These are phyloP conservation scores for Leptodirus hochenwartii DNA, from an alignment of 2,888 invertebrate species.

Conservation along the genomic window DNA sequence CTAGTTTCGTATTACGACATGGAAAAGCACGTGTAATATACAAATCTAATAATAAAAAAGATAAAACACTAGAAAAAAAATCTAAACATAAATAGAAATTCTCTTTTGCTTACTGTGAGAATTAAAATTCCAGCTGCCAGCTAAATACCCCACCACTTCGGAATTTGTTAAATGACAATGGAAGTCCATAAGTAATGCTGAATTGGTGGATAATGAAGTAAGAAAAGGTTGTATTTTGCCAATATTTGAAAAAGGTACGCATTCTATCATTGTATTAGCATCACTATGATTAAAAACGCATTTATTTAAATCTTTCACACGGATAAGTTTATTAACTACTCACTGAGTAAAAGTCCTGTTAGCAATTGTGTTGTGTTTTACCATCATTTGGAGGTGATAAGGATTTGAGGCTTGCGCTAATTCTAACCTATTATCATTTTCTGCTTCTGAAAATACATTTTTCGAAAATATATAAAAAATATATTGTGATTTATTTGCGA, in stretches of 20 bases:
- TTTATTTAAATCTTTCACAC: background rate
- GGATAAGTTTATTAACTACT: conserved; percentile 24
- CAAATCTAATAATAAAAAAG: conserved; percentile 38
- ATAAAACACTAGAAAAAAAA: conserved; percentile 6
- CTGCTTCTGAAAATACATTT: background rate
- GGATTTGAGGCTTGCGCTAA: conserved; percentile 8
- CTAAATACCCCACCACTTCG: conserved; percentile 91
- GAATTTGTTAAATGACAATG: conserved; percentile 87
- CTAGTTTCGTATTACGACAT: conserved; percentile 64
- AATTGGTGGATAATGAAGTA: conserved; percentile 71
- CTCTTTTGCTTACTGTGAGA: conserved; percentile 59
- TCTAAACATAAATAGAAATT: conserved; percentile 3
- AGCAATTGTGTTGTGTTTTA: conserved; percentile 57
- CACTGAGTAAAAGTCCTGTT: conserved; percentile 62
- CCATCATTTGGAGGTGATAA: conserved; percentile 43
- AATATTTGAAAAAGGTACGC: conserved; percentile 69
- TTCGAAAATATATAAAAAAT: background rate
- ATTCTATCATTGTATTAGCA: conserved; percentile 75
- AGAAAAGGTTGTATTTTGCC: conserved; percentile 88
- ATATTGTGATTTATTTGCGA: too few relatives aligned
- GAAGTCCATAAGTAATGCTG: conserved; percentile 75
- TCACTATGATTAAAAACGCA: conserved; percentile 38
- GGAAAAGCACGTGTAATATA: conserved; percentile 80
- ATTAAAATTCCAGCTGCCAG: conserved; percentile 88
- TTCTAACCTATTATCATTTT: conserved; percentile 2